These are phyloP conservation scores for Rhynchomys soricoides DNA, from an alignment of 2,113 vertebrate species.

Conservation along the genomic window DNA sequence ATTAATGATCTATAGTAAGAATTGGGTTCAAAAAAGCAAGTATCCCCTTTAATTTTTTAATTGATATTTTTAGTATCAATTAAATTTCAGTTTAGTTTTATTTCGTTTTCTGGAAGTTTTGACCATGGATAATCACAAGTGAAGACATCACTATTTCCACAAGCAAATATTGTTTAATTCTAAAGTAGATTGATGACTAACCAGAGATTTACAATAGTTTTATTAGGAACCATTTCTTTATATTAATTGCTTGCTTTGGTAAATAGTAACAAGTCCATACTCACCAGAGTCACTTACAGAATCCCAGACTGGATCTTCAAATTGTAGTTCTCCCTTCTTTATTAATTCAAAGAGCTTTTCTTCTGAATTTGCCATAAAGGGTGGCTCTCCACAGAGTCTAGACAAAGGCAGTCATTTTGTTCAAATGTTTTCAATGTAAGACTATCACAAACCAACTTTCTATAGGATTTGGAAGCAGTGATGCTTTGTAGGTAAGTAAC, in stretches of 20 bases:
- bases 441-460: conserved; percentile 38
- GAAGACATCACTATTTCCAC: conserved; percentile 17
- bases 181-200: conserved; percentile 49
- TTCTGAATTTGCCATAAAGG: conserved; percentile 89
- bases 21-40: conserved; percentile 13
- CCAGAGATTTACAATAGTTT: conserved; percentile 12
- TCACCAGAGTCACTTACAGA: conserved; percentile 88
- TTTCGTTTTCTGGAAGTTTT: conserved; percentile 14
- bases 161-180: conserved; percentile 28
- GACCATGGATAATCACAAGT: neutral
- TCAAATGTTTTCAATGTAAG: conserved; percentile 37
- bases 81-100: neutral
- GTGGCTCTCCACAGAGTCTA: conserved; percentile 90
- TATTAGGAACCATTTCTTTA: conserved; percentile 39
- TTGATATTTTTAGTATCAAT: conserved; percentile 9
- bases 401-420: conserved; percentile 71
- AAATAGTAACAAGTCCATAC: conserved; percentile 56
- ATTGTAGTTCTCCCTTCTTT: conserved; percentile 86
- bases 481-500: conserved; percentile 33
- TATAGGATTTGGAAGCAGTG: neutral
- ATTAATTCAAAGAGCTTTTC: conserved; percentile 89
- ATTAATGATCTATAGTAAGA: conserved; percentile 33
- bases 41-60: conserved; percentile 46
- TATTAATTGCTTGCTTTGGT: conserved; percentile 46
- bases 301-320: conserved; percentile 85